phyloP scores from a whole-genome alignment of 2,888 invertebrate species.

The Brachylomia viminalis region DNA sequence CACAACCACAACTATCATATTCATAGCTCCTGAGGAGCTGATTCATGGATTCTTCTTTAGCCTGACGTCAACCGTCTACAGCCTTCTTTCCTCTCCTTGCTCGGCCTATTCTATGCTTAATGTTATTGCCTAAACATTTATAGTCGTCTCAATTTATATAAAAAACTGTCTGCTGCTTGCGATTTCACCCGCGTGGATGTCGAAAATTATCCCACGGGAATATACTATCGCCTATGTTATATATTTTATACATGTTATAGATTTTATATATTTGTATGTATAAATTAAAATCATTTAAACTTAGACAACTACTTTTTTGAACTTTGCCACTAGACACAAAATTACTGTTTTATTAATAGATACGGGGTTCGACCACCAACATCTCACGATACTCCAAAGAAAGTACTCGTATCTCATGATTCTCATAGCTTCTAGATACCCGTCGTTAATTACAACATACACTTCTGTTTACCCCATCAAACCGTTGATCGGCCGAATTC shows the following conservation, averaged over 20 bases:
- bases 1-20: background rate
- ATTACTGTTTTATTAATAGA: background rate
- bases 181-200: no score
- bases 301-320: background rate
- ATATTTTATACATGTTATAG: no score
- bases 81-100: background rate
- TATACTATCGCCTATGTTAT: no score
- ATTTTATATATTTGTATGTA: no score
- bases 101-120: background rate
- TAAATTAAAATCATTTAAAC: background rate
- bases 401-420: background rate
- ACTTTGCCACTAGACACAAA: background rate
- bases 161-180: no score
- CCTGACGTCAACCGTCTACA: no score
- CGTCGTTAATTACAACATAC: conserved; percentile 42
- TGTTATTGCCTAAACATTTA: no score
- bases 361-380: background rate
- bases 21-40: background rate
- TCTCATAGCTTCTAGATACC: conserved; percentile 5
- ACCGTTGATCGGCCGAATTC: conserved; percentile 40
- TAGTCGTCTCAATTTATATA: background rate
- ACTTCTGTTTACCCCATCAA: conserved; percentile 49
- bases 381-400: conserved; percentile 8
- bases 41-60: background rate
- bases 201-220: no score